Base-by-base conservation (phyloP, 2,797 vertebrate genomes). In the Arctocebus calabarensis region DNA sequence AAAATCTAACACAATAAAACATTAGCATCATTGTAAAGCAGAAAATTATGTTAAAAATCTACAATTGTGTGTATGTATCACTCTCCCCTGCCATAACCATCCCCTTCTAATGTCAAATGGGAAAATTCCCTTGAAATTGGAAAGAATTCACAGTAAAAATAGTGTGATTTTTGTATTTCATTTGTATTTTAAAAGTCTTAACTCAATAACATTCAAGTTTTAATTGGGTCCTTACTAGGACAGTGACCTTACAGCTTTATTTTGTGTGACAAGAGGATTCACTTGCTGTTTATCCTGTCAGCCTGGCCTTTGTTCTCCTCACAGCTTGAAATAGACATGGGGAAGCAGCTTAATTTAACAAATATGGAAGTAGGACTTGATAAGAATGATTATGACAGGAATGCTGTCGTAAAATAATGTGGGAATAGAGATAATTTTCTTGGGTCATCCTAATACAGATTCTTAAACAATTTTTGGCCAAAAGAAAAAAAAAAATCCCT, bases 1-100 rank as follows among this genome's bases (percentile, higher is more conserved):
- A 94, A 96, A 90, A 84, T 97, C 32, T 90, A 64, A 97, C 93
- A 81, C 29, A 97, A 37, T 78, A 91, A 93, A 95, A n/a, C n/a
- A 89, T 0, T 86, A 86, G 12, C 87, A 93, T 96, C 94, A 84
- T 45, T 91, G 79, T 95, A 94, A 97, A 95, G 3, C 32, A 64
- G 61, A 48, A 92, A 88, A 62, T 95, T 34, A 59, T 32, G 4
- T 37, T 87, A 62, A 79, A 96, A 89, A 91, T 59, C 48, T 61
- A 10, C 14, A 32, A 78, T 91, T 17, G 9, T 70, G 2, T 68
- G 62, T 45, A 55, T 81, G 19, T 25, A 29, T 59, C 59, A 27
- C 2, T 61, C 20, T 68, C 25, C 19, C 93, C 45, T 78, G 70
- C 22, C 16, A n/a, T 0, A 75, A 2, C 34, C 20, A 62, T 32